These are phyloP conservation scores for Nomada fucata DNA, from an alignment of 2,888 invertebrate genomes.

Conservation along the genomic window DNA sequence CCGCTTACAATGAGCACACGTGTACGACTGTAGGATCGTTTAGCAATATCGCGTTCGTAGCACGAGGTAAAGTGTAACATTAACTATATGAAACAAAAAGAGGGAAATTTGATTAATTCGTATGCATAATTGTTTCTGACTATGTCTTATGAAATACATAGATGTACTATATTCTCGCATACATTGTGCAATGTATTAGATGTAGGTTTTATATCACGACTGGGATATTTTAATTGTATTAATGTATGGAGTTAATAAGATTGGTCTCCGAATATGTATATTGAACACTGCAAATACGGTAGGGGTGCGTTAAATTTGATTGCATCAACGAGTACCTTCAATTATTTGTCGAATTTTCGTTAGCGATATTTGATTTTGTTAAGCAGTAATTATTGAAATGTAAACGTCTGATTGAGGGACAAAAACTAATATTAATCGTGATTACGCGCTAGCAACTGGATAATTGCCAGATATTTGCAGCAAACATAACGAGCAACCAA, in stretches of 20 bases:
- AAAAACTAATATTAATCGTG: too few relatives aligned
- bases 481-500: not conserved
- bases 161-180: too few relatives aligned
- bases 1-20: not conserved
- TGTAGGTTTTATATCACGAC: too few relatives aligned
- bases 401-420: not conserved
- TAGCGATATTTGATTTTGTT: not conserved
- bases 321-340: not conserved
- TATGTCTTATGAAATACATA: too few relatives aligned
- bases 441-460: not conserved
- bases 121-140: too few relatives aligned
- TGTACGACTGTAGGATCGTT: not conserved
- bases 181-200: too few relatives aligned
- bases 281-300: not conserved
- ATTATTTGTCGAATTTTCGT: not conserved
- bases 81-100: too few relatives aligned
- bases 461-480: not conserved
- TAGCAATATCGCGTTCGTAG: constrained; percentile 21
- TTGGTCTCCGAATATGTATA: too few relatives aligned
- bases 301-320: not conserved
- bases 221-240: too few relatives aligned
- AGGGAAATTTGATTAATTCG: too few relatives aligned
- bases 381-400: not conserved
- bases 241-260: too few relatives aligned
- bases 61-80: not conserved